These are phyloP conservation scores for Eupithecia tripunctaria DNA, from an alignment of 2,888 invertebrate genomes.

Conservation along the genomic window DNA sequence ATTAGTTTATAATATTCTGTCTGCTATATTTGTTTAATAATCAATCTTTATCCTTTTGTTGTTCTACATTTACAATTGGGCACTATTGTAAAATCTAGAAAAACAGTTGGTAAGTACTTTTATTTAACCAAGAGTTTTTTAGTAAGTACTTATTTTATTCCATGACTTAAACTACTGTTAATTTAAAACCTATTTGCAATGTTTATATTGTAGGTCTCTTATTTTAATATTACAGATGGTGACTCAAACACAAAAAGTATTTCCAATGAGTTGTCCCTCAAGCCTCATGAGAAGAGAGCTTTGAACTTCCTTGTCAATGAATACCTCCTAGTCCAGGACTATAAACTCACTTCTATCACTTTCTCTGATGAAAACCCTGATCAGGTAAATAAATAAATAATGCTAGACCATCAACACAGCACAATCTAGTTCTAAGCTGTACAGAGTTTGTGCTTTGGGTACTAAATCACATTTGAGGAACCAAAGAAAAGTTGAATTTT, in stretches of 20 bases:
- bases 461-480: too few relatives aligned
- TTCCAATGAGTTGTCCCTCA: conserved; percentile 81
- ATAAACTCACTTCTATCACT: conserved; percentile 94
- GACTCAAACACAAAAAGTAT: conserved; percentile 68
- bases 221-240: conserved; percentile 60
- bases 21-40: too few relatives aligned
- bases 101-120: too few relatives aligned
- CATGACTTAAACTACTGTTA: not conserved
- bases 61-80: too few relatives aligned
- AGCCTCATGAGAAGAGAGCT: conserved; percentile 92
- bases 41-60: too few relatives aligned
- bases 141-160: not conserved
- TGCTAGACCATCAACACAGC: too few relatives aligned
- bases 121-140: too few relatives aligned
- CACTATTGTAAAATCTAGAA: not conserved
- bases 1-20: too few relatives aligned
- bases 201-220: conserved; percentile 41
- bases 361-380: conserved; percentile 96
- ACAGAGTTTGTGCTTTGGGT: too few relatives aligned
- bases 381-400: conserved; percentile 82
- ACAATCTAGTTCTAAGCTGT: too few relatives aligned
- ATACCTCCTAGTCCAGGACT: conserved; percentile 90
- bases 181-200: not conserved
- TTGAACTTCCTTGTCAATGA: conserved; percentile 95
- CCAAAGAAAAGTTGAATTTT: too few relatives aligned